Evolutionary conservation across 1,140 invertebrate genomes (phyloP).

Genomic region (Eueides isabella): DNA sequence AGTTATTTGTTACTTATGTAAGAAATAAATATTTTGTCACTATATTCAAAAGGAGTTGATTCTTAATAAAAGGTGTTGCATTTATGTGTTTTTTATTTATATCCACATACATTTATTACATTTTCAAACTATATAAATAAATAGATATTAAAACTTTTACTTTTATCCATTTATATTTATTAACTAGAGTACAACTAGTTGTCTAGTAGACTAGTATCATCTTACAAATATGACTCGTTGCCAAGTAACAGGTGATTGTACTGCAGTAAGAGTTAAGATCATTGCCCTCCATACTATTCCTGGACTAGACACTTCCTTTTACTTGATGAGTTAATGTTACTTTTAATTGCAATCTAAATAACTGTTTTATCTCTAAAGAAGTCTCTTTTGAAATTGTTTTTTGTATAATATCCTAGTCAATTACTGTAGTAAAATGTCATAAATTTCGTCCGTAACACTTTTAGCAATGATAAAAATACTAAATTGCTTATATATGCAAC

Average conservation of each 20-base stretch:
- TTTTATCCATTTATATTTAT: not conserved
- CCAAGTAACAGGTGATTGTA: conserved; percentile 50
- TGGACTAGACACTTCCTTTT: conserved; percentile 45
- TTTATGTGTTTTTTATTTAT: conserved; percentile 20
- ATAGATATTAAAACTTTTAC: not conserved
- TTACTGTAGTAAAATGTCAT: too few relatives aligned
- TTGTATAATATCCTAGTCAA: too few relatives aligned
- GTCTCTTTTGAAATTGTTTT: too few relatives aligned
- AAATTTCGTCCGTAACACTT: too few relatives aligned
- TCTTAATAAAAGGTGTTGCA: conserved; percentile 34
- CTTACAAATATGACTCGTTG: conserved; percentile 42
- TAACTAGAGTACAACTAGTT: not conserved
- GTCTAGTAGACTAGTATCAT: conserved; percentile 28
- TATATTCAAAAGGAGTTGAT: conserved; percentile 26
- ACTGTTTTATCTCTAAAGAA: not conserved
- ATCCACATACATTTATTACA: not conserved
- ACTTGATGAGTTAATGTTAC: conserved; percentile 16
- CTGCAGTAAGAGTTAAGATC: conserved; percentile 34
- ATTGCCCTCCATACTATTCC: conserved; percentile 49
- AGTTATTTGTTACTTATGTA: conserved; percentile 29
- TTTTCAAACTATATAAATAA: too few relatives aligned
- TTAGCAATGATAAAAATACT: too few relatives aligned
- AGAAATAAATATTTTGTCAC: conserved; percentile 30
- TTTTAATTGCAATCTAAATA: conserved; percentile 20
- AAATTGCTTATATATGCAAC: too few relatives aligned